Evolutionary conservation across 2,797 vertebrate genomes (phyloP), one percentile per base, ranked within the genome.

Genomic region (Otolemur crassicaudatus): DNA sequence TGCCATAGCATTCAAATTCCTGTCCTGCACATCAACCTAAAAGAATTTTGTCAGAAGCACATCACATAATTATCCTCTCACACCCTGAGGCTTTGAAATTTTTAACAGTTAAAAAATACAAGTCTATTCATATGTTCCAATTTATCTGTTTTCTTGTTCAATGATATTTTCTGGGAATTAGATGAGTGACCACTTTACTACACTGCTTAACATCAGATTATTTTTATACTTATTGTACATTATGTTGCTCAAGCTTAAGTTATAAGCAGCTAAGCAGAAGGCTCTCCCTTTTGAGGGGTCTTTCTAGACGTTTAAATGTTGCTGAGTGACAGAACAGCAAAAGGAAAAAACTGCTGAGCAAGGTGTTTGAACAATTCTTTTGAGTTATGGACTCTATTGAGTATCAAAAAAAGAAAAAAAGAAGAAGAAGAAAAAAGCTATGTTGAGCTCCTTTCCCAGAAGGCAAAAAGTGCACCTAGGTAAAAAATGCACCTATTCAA

Each of bases 1-100:
- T 82, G 84, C 94, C n/a, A 65, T 37, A 67, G 29, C 67, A 75
- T 53, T 96, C 53, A 80, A 75, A 95, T 96, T 87, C 67, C 25
- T 96, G 43, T 83, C 40, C 72, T 93, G 29, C 23, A 22, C 69
- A 61, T 94, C 61, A 93, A 37, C 65, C 27, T 75, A 63, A 67
- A 53, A 89, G 34, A 86, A 77, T 80, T 89, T 96, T 93, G 69
- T 89, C 81, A 53, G 63, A 90, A 94, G 49, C 61, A 43, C 53
- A 80, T 90, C 84, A 93, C 56, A 92, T 7, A 85, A 49, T 11
- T 60, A 29, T 79, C 27, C 61, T 75, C 22, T 65, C 20, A 89
- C 0, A 16, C 5, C 0, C 23, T 65, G 79, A 77, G 2, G 4
- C 67, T 95, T 96, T 72, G 70, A 87, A 83, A 29, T n/a, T 79